Evolutionary conservation across 2,113 vertebrate genomes (phyloP), one percentile per base, ranked within the genome.

Genomic region (Uria aalge): DNA sequence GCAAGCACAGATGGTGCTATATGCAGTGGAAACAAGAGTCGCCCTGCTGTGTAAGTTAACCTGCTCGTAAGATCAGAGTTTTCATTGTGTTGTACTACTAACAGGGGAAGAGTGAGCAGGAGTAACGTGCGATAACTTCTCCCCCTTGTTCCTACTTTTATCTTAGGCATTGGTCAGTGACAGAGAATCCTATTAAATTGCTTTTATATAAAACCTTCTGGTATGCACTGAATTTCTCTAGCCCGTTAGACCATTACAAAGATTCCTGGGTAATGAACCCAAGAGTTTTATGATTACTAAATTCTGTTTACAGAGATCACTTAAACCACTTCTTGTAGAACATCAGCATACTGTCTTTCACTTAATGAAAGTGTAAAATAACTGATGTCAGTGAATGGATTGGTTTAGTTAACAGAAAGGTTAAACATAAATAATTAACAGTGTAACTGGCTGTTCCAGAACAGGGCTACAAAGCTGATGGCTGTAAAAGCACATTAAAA

Each of bases 401-500:
- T 85, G 60, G 56, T 96, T 95, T 95, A 91, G 79, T 95, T 93
- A 91, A 59, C 34, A 83, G 88, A 98, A 98, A 98, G 97, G 97
- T 97, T 96, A 98, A 92, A 97, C 85, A 97, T 97, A 94, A 97
- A 98, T 98, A 92, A 97, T 98, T 91, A 86, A 97, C 71, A 87
- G 68, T 48, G 40, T 87, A 56, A 80, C 91, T 86, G 85, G 26
- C 84, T 96, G 89, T 95, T 94, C 74, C 71, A 95, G 74, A 85
- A 73, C 85, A 56, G n/a, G 59, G 74, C 63, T 85, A n/a, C 57
- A 57, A 89, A 89, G 66, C 90, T 52, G 55, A 12, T 41, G 64
- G 59, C 73, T 89, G 55, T 78, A 92, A 83, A 91, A 81, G 12
- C 38, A 55, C 80, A 88, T 95, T 47, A 80, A 45, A 86, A 85